Conservation (phyloP, 2,113 vertebrate species). For the Elephas maximus region DNA sequence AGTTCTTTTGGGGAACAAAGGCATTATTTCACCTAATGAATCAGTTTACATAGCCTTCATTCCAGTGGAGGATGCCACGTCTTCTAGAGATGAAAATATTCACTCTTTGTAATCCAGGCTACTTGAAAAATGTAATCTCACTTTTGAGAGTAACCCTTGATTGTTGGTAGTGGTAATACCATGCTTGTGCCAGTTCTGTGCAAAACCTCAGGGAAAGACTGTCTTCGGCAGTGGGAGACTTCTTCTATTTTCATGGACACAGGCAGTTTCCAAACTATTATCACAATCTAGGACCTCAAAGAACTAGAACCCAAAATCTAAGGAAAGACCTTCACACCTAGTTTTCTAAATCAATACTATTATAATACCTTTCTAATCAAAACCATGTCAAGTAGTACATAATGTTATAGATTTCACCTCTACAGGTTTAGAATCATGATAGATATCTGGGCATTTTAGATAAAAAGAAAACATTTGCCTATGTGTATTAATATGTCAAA, state of each 20-base stretch:
- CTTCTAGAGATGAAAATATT: constrained; percentile 21
- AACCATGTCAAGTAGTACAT: neutral
- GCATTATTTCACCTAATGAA: constrained; percentile 16
- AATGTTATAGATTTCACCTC: neutral
- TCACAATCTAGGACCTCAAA: neutral
- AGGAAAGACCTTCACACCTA: neutral
- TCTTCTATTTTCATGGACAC: neutral
- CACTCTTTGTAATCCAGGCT: neutral
- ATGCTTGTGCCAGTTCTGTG: neutral
- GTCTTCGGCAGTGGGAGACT: neutral
- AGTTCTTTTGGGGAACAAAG: constrained; percentile 32
- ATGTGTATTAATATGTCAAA: neutral
- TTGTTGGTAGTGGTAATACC: neutral
- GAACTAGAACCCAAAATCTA: neutral
- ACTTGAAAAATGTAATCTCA: neutral
- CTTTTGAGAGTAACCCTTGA: neutral
- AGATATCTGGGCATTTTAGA: neutral
- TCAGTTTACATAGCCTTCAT: neutral
- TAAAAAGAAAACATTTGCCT: neutral
- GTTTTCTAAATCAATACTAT: neutral
- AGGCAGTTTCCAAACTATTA: neutral
- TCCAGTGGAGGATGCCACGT: neutral
- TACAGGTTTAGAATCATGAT: neutral
- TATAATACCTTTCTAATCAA: neutral
- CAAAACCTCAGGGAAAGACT: neutral